Evolutionary conservation across 2,888 invertebrate genomes (phyloP).

Genomic region (Cerastis rubricosa): DNA sequence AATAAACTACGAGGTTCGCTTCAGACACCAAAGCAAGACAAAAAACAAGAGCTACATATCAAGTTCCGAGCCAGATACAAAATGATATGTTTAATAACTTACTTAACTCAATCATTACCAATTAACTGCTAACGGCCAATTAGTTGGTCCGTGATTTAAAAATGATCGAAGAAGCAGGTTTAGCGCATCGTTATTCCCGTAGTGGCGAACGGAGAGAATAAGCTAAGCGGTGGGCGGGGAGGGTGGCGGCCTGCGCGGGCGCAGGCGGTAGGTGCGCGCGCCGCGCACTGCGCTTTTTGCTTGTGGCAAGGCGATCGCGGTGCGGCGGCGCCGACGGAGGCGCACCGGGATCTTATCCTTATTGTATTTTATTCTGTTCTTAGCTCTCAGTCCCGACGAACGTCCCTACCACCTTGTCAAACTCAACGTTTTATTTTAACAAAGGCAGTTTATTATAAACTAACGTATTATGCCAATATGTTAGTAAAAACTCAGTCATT

Average conservation of each 20-base stretch:
- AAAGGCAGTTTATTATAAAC: slow-evolving; percentile 73
- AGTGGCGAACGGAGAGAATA: slow-evolving; percentile 71
- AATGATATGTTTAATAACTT: slow-evolving; percentile 62
- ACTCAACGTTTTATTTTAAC: slow-evolving; percentile 71
- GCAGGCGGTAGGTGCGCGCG: slow-evolving; percentile 61
- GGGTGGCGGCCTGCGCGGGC: slow-evolving; percentile 55
- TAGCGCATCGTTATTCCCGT: slow-evolving; percentile 63
- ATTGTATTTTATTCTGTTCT: slow-evolving; percentile 87
- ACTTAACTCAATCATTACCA: slow-evolving; percentile 62
- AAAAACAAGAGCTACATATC: slow-evolving; percentile 30
- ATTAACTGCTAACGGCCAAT: slow-evolving; percentile 63
- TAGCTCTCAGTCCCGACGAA: slow-evolving; percentile 83
- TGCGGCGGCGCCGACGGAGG: slow-evolving; percentile 70
- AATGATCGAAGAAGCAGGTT: slow-evolving; percentile 65
- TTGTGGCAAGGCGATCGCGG: slow-evolving; percentile 74
- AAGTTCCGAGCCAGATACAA: slow-evolving; percentile 33
- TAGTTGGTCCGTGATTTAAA: slow-evolving; percentile 59
- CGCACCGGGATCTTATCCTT: slow-evolving; percentile 83
- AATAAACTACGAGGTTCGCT: background rate
- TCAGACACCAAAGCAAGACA: slow-evolving; percentile 14
- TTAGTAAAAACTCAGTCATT: slow-evolving; percentile 76
- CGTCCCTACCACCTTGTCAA: slow-evolving; percentile 77
- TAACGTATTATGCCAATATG: slow-evolving; percentile 82
- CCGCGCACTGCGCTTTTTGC: slow-evolving; percentile 72
- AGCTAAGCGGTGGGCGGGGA: slow-evolving; percentile 79